A percentile compares a stretch with the other conserved stretches of the same genome.
These are phyloP conservation scores for Cryptotis parvus DNA, from an alignment of 2,113 vertebrate genomes.

Conservation along the genomic window DNA sequence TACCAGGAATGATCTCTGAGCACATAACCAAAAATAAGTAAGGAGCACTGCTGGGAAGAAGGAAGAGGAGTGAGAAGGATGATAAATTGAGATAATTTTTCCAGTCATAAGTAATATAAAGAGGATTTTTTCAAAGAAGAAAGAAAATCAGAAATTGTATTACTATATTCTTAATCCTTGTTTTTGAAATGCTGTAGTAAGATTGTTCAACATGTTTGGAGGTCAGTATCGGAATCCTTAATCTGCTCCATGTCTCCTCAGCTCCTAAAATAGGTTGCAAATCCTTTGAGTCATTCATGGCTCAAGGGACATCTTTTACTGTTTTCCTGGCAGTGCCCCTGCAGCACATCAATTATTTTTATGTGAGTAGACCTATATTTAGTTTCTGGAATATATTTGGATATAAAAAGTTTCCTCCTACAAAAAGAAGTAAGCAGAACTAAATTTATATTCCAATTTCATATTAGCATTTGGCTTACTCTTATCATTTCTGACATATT, in stretches of 20 bases:
- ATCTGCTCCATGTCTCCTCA: not conserved
- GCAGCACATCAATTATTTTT: too few relatives aligned
- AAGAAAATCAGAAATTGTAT: not conserved
- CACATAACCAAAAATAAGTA: too few relatives aligned
- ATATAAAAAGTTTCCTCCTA: not conserved
- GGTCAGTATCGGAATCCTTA: not conserved
- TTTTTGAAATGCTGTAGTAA: conserved; percentile 2
- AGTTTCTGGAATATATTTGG: not conserved
- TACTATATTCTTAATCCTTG: not conserved
- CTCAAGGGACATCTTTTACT: not conserved
- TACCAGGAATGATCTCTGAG: too few relatives aligned
- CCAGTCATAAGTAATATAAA: not conserved
- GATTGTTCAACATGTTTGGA: not conserved
- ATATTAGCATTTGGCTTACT: not conserved
- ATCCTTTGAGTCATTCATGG: not conserved
- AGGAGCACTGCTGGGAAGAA: too few relatives aligned
- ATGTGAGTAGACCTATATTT: not conserved
- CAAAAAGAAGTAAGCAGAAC: not conserved
- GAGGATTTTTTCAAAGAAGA: not conserved
- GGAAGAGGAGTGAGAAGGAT: not conserved
- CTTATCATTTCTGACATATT: not conserved
- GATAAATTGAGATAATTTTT: not conserved
- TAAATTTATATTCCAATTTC: not conserved
- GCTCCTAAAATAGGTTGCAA: not conserved
- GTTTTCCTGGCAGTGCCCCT: not conserved